Conservation (phyloP, 2,113 vertebrate genomes). For the Scomber scombrus region DNA sequence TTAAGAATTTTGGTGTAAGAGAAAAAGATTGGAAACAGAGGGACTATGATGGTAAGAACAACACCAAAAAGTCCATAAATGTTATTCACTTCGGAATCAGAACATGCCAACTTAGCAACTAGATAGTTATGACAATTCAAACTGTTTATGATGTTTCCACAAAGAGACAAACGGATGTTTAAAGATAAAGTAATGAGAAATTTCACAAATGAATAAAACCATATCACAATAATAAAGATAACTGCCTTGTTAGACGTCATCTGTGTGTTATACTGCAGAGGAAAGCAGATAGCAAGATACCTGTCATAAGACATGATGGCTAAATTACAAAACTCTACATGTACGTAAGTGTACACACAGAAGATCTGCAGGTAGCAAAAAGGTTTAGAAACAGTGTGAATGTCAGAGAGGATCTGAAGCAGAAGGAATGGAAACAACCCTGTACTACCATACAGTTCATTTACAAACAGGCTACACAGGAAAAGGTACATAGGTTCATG, state of each 20-base stretch:
- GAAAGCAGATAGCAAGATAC: constrained; percentile 28
- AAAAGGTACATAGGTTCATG: no score
- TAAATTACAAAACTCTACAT: not conserved
- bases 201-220: not conserved
- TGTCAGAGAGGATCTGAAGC: no score
- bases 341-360: constrained; percentile 2
- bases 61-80: not conserved
- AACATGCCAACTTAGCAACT: not conserved
- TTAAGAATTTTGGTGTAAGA: constrained; percentile 40
- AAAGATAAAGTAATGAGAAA: not conserved
- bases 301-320: constrained; percentile 37
- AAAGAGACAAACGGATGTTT: not conserved
- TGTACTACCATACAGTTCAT: no score
- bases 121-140: constrained; percentile 2
- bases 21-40: constrained; percentile 1
- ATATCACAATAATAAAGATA: not conserved
- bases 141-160: not conserved
- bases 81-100: not conserved
- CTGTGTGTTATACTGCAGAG: not conserved
- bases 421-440: no score
- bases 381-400: no score
- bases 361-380: not conserved
- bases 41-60: not conserved
- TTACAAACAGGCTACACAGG: no score
- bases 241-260: not conserved